Base-by-base conservation (phyloP, 2,797 vertebrate genomes). In the Etheostoma nigrum region DNA sequence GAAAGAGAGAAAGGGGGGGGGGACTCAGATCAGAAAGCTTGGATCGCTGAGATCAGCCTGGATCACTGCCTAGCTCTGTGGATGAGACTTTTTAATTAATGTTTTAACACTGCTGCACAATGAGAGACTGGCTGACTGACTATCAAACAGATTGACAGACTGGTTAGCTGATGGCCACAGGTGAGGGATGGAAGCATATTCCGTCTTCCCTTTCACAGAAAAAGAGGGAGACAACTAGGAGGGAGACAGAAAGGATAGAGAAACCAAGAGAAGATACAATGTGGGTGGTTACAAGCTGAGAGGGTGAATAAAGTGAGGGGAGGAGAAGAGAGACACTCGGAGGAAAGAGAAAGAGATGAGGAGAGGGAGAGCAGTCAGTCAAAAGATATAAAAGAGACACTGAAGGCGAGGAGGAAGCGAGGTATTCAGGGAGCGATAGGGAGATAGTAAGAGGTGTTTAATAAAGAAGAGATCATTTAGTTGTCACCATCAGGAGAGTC, bases 381-480 rank as follows among this genome's bases (percentile, higher is more conserved):
- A 88, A 83, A 86, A 88, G 88, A 90, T 90, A 91, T 92, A 93
- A 36, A 86, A 73, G 85, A 88, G 85, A 88, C 74, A 85, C 63
- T 76, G 79, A 89, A 88, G 81, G 85, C 76, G 47, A 81, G 65
- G 84, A 93, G 92, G 92, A 92, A 90, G 89, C 40, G 73, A 80
- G 66, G 76, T 80, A 82, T 85, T 85, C 88, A 21, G 86, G 78
- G 78, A 87, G 76, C 79, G 87, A 91, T 88, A 44, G 87, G 81
- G 83, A 92, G 87, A 94, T 90, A 91, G 93, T 91, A 85, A 88
- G 92, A 93, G 94, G 93, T 91, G 92, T 95, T 95, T 95, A 96
- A 95, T 95, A 95, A 95, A 94, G 91, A 94, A 93, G 84, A 91
- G 93, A 95, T 95, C 92, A 95, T 94, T 94, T 94, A 88, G 86